Evolutionary conservation across 2,888 invertebrate genomes (phyloP), one percentile per base, ranked within the genome.

Genomic region (Mesorhabditis spiculigera): DNA sequence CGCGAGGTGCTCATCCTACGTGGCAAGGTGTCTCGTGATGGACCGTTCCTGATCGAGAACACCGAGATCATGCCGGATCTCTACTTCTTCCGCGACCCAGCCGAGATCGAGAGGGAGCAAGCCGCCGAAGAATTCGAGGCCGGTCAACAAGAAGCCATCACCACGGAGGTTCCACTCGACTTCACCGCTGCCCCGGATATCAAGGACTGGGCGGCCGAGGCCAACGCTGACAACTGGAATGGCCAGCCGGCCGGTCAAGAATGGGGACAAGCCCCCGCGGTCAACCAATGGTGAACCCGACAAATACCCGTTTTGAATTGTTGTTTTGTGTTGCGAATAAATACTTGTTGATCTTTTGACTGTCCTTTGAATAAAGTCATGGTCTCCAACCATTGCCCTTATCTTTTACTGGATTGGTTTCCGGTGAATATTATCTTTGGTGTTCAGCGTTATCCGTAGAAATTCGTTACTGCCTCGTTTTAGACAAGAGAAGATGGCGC

Each of bases 71-170:
- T 97, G 80, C 95, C 96, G 0, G 97, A 98, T 88, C 90, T 98
- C 86, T 98, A 95, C 92, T 97, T 98, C 92, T 97, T 94, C 90
- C 92, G 97, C 86, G 97, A 97, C 88, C 95, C 96, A 68, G 64
- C 63, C 63, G 71, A 71, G 63, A 61, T 58, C 63, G 75, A 81
- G 75, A 81, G 82, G 77, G 82, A 80, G 70, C 81, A 79, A 67
- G 69, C 68, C 13, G 28, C 28, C 28, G 28, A 28, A 28, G 28
- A 28, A 28, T 28, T 28, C 28, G 28, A 28, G 28, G 28, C 28
- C 28, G 28, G 28, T 28, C 71, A 58, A 43, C 72, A 79, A 67
- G 74, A 69, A 43, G 69, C 50, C 44, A 68, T 63, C 50, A 43
- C 63, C 28, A 28, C 63, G 10, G 50, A 50, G n/a, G 58, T 10